Evolutionary conservation across 2,113 vertebrate species (phyloP).

Genomic region (Meleagris gallopavo): DNA sequence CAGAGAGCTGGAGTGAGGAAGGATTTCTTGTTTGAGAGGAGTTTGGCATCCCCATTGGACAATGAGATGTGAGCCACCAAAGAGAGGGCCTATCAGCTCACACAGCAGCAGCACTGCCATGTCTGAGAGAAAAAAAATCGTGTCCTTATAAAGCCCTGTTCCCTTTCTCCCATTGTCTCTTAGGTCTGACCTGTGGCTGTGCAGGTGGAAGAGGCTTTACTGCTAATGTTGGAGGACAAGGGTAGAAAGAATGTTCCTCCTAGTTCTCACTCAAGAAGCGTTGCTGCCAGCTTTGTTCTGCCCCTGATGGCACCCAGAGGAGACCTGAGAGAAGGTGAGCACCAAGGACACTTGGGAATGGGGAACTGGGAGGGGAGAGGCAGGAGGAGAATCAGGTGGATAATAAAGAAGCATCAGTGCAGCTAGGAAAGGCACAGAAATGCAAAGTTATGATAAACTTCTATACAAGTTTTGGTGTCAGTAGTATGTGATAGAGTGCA

Average conservation of each 20-base stretch:
- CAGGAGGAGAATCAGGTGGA: not conserved
- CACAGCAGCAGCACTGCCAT: not conserved
- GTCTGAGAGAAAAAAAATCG: not conserved
- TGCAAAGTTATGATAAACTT: not conserved
- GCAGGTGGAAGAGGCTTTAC: not conserved
- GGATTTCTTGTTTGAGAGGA: not conserved
- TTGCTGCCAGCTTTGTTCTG: not conserved
- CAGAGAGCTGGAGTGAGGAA: not conserved
- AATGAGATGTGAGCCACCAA: not conserved
- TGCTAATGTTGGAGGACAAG: not conserved
- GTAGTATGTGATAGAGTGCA: not conserved
- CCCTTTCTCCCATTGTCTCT: not conserved
- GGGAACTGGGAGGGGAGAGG: not conserved
- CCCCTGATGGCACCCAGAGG: not conserved
- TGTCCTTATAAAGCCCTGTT: not conserved
- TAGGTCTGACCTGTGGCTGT: not conserved
- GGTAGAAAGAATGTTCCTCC: not conserved
- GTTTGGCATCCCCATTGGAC: not conserved
- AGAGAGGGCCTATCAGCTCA: not conserved
- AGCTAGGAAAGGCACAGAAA: not conserved
- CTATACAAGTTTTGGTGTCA: not conserved
- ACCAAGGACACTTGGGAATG: accelerated
- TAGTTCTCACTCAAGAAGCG: not conserved
- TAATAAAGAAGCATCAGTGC: not conserved
- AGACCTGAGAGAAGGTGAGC: not conserved